A percentile compares a stretch with the other conserved stretches of the same genome.
Evolutionary conservation across 1,140 invertebrate species (phyloP).

Genomic region (Parapsyche elsis): DNA sequence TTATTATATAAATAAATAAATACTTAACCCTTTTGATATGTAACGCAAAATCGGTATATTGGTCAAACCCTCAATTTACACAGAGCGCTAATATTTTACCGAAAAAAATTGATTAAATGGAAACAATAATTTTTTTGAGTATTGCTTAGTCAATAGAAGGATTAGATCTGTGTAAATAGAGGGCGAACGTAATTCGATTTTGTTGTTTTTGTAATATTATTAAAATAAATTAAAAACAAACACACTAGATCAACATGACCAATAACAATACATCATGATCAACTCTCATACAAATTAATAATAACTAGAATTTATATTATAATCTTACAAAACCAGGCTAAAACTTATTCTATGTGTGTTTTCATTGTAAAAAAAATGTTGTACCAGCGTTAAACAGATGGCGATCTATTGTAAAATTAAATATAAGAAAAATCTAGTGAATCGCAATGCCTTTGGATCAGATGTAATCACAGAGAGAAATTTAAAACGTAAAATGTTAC

Average conservation of each 20-base stretch:
- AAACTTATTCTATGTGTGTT: background rate
- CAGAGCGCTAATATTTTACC: background rate
- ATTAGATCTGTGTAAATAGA: no score
- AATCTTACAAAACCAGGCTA: constrained; percentile 1
- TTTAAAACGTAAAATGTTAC: background rate
- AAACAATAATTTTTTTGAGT: background rate
- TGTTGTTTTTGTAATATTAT: no score
- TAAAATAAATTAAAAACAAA: background rate
- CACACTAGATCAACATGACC: constrained; percentile 30
- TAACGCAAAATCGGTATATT: constrained; percentile 22
- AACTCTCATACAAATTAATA: constrained; percentile 17
- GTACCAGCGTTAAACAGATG: no score
- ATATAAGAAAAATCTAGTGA: background rate
- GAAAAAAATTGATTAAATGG: background rate
- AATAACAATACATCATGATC: constrained; percentile 24
- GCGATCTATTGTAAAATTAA: background rate
- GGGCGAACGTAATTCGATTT: no score
- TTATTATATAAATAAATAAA: background rate
- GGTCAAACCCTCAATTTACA: background rate
- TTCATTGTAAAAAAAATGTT: no score
- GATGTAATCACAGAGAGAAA: constrained; percentile 29
- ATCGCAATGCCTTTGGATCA: constrained; percentile 8
- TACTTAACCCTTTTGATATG: constrained; percentile 24
- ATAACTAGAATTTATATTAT: background rate
- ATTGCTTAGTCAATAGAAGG: no score